Evolutionary conservation across 1,140 invertebrate species (phyloP).

Genomic region (Acromyrmex echinatior): DNA sequence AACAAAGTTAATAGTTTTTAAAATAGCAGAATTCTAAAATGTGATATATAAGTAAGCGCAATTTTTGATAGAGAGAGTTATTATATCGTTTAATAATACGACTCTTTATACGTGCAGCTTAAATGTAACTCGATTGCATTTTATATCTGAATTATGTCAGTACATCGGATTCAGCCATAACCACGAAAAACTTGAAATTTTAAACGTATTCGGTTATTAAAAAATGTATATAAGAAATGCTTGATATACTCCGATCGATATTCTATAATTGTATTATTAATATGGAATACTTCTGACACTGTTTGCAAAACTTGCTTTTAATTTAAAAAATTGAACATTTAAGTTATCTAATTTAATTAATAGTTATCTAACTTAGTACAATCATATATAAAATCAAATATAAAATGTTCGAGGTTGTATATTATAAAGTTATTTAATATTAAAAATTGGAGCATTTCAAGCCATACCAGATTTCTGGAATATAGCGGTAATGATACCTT

Average conservation of each 20-base stretch:
- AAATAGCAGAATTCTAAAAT: not conserved
- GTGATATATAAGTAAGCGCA: not conserved
- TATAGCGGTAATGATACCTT: not conserved
- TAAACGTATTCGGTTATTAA: constrained; percentile 1
- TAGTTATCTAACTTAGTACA: not conserved
- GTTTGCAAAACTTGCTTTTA: not conserved
- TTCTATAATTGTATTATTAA: not conserved
- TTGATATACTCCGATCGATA: not conserved
- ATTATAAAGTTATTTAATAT: constrained; percentile 26
- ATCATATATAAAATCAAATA: not conserved
- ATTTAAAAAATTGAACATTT: not conserved
- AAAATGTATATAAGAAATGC: not conserved
- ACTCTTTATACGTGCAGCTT: not conserved
- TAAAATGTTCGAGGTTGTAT: not conserved
- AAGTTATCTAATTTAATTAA: constrained; percentile 8
- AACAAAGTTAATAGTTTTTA: not conserved
- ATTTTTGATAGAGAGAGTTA: not conserved
- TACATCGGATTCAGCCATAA: not conserved
- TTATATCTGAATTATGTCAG: not conserved
- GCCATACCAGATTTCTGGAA: not conserved
- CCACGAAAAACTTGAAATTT: not conserved
- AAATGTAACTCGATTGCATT: not conserved
- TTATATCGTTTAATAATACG: not conserved
- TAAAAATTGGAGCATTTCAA: not conserved
- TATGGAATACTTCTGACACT: not conserved